Base-by-base conservation (phyloP, 2,113 vertebrate genomes). In the Hassar affinis region DNA sequence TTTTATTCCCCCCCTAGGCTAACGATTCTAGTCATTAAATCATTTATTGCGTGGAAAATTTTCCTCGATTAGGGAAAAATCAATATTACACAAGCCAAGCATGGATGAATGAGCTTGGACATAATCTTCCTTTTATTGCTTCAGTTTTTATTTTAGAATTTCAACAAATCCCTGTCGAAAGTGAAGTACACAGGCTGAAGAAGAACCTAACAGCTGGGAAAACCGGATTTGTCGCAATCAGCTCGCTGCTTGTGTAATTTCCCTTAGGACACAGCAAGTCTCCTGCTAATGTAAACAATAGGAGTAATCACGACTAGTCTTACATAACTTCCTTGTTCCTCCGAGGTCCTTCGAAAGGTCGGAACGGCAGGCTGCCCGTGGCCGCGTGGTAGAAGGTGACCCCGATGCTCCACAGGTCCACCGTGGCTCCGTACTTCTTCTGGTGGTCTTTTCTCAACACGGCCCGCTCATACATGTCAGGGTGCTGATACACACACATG, bases 271-370 rank as follows among this genome's bases (percentile, higher is more conserved):
- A 52, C 1, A 4, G 35, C 30, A 38, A 18, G 49, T 52, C 15
- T 22, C 12, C 12, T 7, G 71, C 51, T 56, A 30, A 17, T 6
- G 18, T 77, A 38, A 56, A 75, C 38, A 35, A 20, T 51, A 79
- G 20, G 4, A 45, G 0, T 35, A 1, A 54, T 47, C 22, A 27
- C 42, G 79, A 0, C 4, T 3, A 76, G 47, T 91, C 97, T 94
- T 93, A 99, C 98, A 99, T 99, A 68, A 99, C 97, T 96, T 99
- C 98, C 89, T 99, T 99, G 92, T 99, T 99, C 87, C 97, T 93
- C 56, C 98, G 96, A 22, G 98, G 98, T 33, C 98, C 98, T 88
- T 98, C 98, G n/a, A 96, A 99, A 0, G 98, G 98, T 74, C 98
- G 93, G 91, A 99, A 99, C 0, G 98, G 98, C 85, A 99, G 94